phyloP scores from a whole-genome alignment of 1,140 invertebrate genomes.

The Trypoxylus dichotomus region DNA sequence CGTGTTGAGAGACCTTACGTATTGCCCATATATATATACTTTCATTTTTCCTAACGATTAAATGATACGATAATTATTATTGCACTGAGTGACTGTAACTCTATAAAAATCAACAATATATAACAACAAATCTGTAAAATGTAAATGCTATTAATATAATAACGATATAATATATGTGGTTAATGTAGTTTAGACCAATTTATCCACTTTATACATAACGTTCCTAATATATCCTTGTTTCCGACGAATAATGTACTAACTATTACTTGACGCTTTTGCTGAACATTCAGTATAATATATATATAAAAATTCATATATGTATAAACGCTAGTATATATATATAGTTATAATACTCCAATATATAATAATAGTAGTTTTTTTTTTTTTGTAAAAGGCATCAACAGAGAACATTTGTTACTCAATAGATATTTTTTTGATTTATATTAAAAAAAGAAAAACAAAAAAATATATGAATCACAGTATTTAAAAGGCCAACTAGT shows the following conservation, averaged over 20 bases:
- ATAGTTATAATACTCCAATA: constrained; percentile 6
- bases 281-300: not conserved
- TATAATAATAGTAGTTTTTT: not conserved
- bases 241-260: not conserved
- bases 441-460: not conserved
- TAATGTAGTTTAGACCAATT: not conserved
- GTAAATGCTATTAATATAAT: not conserved
- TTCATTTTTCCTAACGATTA: not conserved
- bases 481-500: constrained; percentile 11
- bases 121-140: not conserved
- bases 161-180: not conserved
- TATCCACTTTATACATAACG: not conserved
- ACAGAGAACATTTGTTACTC: not conserved
- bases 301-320: not conserved
- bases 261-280: constrained; percentile 4
- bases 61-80: not conserved
- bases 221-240: not conserved
- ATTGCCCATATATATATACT: too few species aligned
- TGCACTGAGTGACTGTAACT: not conserved
- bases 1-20: too few species aligned
- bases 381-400: not conserved
- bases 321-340: constrained; percentile 4
- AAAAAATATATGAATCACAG: not conserved
- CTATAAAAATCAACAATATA: not conserved
- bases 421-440: not conserved